Conservation (phyloP, 2,888 invertebrate genomes). For the Clistopyga incitator region DNA sequence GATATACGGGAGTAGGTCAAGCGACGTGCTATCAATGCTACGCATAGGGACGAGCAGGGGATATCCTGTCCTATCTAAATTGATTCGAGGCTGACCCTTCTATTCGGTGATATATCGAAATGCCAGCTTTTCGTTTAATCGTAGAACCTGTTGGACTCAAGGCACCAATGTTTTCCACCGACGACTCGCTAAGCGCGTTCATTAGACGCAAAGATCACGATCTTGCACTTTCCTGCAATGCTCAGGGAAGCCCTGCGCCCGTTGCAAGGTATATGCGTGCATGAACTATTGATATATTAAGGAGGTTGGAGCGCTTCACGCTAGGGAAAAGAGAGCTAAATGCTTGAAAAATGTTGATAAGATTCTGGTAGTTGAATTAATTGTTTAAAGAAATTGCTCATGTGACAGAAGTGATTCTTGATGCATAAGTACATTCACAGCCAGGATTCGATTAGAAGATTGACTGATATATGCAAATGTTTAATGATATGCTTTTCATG, state of each 20-base stretch:
- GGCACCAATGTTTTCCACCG: conserved; percentile 88
- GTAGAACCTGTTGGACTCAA: conserved; percentile 89
- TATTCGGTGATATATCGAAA: conserved; percentile 38
- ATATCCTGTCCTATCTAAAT: conserved; percentile 72
- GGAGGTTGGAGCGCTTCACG: neutral
- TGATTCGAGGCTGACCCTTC: conserved; percentile 75
- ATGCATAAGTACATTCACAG: too few species aligned
- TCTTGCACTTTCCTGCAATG: conserved; percentile 84
- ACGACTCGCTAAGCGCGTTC: conserved; percentile 88
- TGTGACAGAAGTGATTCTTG: too few species aligned
- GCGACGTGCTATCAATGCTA: conserved; percentile 35
- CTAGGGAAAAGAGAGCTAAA: too few species aligned
- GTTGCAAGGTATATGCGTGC: conserved; percentile 86
- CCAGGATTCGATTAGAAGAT: too few species aligned
- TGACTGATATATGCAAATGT: too few species aligned
- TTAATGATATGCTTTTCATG: too few species aligned
- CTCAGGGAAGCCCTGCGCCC: conserved; percentile 90
- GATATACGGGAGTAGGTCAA: conserved; percentile 44
- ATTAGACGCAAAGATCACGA: conserved; percentile 82
- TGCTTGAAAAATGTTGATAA: too few species aligned
- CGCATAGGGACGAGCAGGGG: conserved; percentile 20
- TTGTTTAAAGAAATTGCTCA: too few species aligned
- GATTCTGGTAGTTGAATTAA: too few species aligned
- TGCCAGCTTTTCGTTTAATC: conserved; percentile 59
- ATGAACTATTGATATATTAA: neutral